Base-by-base conservation (phyloP, 2,888 invertebrate species). In the Tinea pellionella region DNA sequence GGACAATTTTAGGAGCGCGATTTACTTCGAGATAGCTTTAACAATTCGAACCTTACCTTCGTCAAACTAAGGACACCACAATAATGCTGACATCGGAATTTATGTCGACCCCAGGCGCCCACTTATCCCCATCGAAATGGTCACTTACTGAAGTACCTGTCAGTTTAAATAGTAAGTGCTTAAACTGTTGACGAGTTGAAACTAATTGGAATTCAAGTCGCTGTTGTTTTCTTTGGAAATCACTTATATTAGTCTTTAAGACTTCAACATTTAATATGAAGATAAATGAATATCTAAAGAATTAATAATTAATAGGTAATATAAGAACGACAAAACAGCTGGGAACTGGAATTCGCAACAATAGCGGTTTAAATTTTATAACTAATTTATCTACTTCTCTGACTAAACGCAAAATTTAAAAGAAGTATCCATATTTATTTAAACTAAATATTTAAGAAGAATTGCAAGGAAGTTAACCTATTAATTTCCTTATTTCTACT, bases 21-120 rank as follows among this genome's bases (percentile, higher is more conserved):
- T 78, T 70, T 73, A 70, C 69, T 73, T 72, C 67, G 67, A 74
- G 78, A 79, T 75, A 78, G 71, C 73, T 74, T 73, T 68, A 70
- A 78, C 77, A 78, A 77, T 80, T 77, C 73, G 67, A 68, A 64
- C 68, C 66, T 69, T 72, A 84, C 83, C 83, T 82, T 83, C 81
- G 81, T 84, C 83, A 83, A 80, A 78, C 69, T 73, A 72, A 77
- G 74, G 73, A 74, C 73, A 69, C 74, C 76, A 72, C 77, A 81
- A 79, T 82, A 80, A 78, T 71, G 76, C 74, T 68, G 72, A 71
- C 77, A 72, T 72, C 63, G 76, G 79, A 80, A 81, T 81, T 82
- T 78, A 79, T 81, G 80, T 80, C 79, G 73, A 75, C 75, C 75
- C 74, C 73, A 77, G 74, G 65, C 67, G 63, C 70, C 73, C 74